phyloP scores from a whole-genome alignment of 1,140 invertebrate genomes.

The Cotesia vestalis region DNA sequence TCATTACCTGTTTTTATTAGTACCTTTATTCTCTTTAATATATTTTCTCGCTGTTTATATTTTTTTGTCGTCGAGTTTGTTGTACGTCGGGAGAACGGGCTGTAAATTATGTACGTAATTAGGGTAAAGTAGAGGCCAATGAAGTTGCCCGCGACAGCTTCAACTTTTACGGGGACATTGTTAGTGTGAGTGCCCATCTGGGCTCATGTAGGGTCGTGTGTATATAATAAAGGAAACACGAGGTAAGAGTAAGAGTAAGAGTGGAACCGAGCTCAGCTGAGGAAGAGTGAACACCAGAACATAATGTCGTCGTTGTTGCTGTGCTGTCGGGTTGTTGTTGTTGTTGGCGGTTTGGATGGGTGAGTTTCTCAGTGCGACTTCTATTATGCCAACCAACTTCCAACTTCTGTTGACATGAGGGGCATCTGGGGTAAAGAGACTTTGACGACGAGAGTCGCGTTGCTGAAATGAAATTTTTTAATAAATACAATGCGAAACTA shows the following conservation, averaged over 20 bases:
- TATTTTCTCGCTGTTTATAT: not conserved
- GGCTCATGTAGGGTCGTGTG: too few relatives aligned
- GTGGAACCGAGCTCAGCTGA: not conserved
- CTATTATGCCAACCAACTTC: slow-evolving; percentile 6
- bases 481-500: not conserved
- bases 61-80: not conserved
- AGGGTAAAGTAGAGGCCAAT: slow-evolving; percentile 4
- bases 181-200: not conserved
- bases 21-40: not conserved
- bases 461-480: slow-evolving; percentile 5
- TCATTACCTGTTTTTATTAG: too few relatives aligned
- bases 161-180: slow-evolving; percentile 7
- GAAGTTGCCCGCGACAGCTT: slow-evolving; percentile 10
- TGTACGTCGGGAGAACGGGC: not conserved
- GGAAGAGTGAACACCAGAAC: not conserved
- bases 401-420: not conserved
- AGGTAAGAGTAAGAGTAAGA: too few relatives aligned
- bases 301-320: slow-evolving; percentile 19
- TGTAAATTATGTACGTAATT: slow-evolving; percentile 15
- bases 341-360: slow-evolving; percentile 8
- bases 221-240: too few relatives aligned
- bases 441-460: not conserved
- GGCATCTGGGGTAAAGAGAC: not conserved
- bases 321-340: slow-evolving; percentile 11
- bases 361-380: slow-evolving; percentile 18